phyloP scores from a whole-genome alignment of 2,113 vertebrate species.

The Macroglossus sobrinus region DNA sequence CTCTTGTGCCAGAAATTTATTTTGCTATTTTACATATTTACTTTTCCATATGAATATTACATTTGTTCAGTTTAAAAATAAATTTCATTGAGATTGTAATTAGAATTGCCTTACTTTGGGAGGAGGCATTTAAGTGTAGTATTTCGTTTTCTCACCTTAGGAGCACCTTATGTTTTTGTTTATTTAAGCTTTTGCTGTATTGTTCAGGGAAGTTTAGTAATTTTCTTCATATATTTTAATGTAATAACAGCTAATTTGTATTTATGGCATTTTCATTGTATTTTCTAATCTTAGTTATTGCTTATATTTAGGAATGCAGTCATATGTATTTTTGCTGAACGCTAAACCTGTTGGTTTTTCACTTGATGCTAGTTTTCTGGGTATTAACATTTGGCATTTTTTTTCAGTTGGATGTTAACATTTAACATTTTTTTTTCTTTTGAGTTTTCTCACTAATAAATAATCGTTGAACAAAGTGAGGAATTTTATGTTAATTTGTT shows the following conservation, averaged over 20 bases:
- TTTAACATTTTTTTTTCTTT: background rate
- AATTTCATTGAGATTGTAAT: slow-evolving; percentile 6
- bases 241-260: slow-evolving; percentile 18
- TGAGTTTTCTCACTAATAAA: background rate
- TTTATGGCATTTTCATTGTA: slow-evolving; percentile 6
- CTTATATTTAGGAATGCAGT: background rate
- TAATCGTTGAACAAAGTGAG: background rate
- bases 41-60: background rate
- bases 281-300: background rate
- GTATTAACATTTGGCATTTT: background rate
- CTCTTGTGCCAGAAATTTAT: background rate
- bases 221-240: background rate
- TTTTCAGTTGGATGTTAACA: slow-evolving; percentile 17
- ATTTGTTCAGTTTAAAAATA: slow-evolving; percentile 24
- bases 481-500: slow-evolving; percentile 1
- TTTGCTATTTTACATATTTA: background rate
- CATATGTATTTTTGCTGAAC: background rate
- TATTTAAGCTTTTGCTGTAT: slow-evolving; percentile 4
- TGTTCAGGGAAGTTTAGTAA: background rate
- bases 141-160: background rate
- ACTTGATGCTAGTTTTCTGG: background rate
- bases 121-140: background rate
- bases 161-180: background rate
- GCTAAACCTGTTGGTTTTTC: background rate
- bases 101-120: background rate